Evolutionary conservation across 1,140 invertebrate species (phyloP), one percentile per base, ranked within the genome.

Genomic region (Myzus persicae): DNA sequence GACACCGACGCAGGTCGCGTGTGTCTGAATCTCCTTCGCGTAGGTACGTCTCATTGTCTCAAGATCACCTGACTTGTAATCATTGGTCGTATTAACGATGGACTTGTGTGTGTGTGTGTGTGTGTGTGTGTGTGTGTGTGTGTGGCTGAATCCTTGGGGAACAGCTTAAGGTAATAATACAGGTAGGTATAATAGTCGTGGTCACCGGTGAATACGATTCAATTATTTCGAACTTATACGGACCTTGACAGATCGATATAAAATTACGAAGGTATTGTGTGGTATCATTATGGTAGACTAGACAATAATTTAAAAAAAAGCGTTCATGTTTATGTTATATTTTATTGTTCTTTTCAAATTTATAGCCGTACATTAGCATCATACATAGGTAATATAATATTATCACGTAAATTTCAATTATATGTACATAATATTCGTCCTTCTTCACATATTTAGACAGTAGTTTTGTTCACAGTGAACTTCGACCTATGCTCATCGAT

Each of bases 171-270:
- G 14, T 24, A 54, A 54, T 59, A 18, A 67, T n/a, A 76, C 3
- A n/a, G 42, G 3, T 26, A 67, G 14, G 59, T n/a, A 14, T 76
- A 4, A 31, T 59, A 31, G 59, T 24, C 59, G 59, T n/a, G 59
- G 59, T 1, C 59, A 76, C 31, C 59, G 31, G 59, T 76, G 59
- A 76, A n/a, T n/a, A 76, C 31, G 59, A n/a, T n/a, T 76, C 31
- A n/a, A 76, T 76, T 76, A n/a, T 76, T 76, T 1, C 18, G 59
- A 76, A 76, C 36, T 76, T 76, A 76, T 76, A 6, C 59, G 59
- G 31, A 76, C 59, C 59, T 76, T 76, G 59, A 76, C 59, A n/a
- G 59, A 76, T 76, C 59, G 59, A n/a, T 76, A 76, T 76, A n/a
- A 76, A 76, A 76, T 20, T 26, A 14, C 59, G 26, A 8, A 9